Evolutionary conservation across 2,888 invertebrate genomes (phyloP), one percentile per base, ranked within the genome.

Genomic region (Drosophila cognata): DNA sequence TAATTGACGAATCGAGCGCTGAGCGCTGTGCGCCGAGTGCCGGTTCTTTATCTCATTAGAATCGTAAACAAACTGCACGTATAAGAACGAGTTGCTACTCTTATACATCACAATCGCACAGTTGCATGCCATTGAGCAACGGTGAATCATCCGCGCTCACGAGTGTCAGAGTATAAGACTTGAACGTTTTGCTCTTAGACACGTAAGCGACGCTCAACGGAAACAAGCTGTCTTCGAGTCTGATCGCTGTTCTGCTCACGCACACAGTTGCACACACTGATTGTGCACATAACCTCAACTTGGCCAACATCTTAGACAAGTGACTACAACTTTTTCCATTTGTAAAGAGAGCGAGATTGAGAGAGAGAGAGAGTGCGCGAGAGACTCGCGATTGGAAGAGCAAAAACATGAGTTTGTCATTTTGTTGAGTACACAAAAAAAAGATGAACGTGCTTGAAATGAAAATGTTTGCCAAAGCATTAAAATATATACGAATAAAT

Each of bases 211-310:
- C 60, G 52, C 25, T 28, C 2, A n/a, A 53, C 18, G 18, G 2
- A n/a, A 21, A 4, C 70, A 33, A 31, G 18, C 48, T 41, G 36
- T n/a, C 11, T 57, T 58, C 33, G n/a, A 33, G 51, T 50, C 31
- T 38, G 60, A 71, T 77, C 67, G 16, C 52, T 25, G 28, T 28
- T 53, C 16, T 46, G 21, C 59, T 33, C 60, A 57, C 56, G 16
- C 52, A 74, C 50, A 67, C 72, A 36, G 18, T 16, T 4, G 11
- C 41, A 52, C 56, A 46, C 46, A 6, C 21, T 18, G 18, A 16
- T 4, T 50, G 50, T 68, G 58, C 7, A 84, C 88, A 71, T 84
- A 84, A 84, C 84, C 84, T 84, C 84, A 84, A 87, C 51, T 46
- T 48, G 50, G 35, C 33, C 41, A 65, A 76, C 58, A 71, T 57